Evolutionary conservation across 2,797 vertebrate species (phyloP).

Genomic region (Oophaga sylvatica): DNA sequence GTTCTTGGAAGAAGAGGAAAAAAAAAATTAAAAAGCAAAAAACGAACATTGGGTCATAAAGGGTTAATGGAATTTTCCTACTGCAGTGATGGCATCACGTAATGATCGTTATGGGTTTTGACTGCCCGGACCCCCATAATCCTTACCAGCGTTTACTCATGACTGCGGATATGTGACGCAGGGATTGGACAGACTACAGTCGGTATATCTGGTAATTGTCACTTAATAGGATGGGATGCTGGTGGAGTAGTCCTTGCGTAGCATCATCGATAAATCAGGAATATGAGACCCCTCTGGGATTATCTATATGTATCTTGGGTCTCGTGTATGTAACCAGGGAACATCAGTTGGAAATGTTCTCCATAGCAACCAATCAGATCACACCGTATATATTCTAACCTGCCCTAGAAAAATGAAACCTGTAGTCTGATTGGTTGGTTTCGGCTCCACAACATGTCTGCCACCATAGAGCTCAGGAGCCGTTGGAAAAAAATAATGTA

Average conservation of each 20-base stretch:
- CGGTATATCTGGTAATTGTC: background rate
- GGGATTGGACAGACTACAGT: background rate
- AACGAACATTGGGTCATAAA: too few relatives aligned
- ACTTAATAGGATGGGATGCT: background rate
- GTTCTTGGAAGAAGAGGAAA: too few relatives aligned
- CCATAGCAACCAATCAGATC: background rate
- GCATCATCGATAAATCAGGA: too few relatives aligned
- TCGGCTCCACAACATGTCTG: background rate
- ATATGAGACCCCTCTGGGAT: too few relatives aligned
- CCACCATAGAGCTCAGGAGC: too few relatives aligned
- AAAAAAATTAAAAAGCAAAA: too few relatives aligned
- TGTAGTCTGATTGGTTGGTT: background rate
- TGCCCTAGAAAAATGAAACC: background rate
- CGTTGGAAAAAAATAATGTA: too few relatives aligned
- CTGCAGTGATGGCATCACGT: too few relatives aligned
- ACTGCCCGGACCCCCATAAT: background rate
- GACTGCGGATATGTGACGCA: background rate
- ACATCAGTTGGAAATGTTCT: background rate
- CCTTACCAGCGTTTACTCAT: background rate
- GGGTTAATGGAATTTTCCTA: too few relatives aligned
- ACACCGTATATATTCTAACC: background rate
- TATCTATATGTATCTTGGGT: background rate
- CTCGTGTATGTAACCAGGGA: background rate
- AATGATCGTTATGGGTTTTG: background rate
- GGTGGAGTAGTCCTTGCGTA: too few relatives aligned